Evolutionary conservation across 1,140 invertebrate species (phyloP).

Genomic region (Teleopsis dalmanni): DNA sequence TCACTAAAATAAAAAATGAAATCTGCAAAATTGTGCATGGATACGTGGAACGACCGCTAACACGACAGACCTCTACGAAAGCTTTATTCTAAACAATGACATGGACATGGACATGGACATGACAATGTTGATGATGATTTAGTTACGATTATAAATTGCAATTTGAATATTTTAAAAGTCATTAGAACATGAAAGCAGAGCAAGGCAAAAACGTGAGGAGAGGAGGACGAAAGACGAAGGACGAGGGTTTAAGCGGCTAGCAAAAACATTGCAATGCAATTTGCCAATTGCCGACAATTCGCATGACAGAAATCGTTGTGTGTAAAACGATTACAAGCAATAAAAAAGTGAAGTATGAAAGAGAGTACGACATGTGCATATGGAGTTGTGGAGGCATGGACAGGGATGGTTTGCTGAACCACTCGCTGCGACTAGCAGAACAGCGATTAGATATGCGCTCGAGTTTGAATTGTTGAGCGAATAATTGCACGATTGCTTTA

Average conservation of each 20-base stretch:
- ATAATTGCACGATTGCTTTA: conserved; percentile 8
- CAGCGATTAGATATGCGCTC: conserved; percentile 8
- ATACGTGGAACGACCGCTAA: too few species aligned
- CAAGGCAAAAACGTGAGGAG: background rate
- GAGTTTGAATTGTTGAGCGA: conserved; percentile 1
- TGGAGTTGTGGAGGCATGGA: background rate
- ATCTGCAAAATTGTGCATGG: too few species aligned
- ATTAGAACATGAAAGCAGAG: too few species aligned
- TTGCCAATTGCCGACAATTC: conserved; percentile 1
- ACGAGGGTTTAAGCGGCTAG: too few species aligned
- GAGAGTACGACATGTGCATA: background rate
- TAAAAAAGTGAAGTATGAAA: conserved; percentile 3
- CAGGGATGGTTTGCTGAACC: conserved; percentile 3
- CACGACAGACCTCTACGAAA: too few species aligned
- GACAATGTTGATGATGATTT: too few species aligned
- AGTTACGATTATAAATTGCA: too few species aligned
- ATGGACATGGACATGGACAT: too few species aligned
- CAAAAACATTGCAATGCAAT: conserved; percentile 14
- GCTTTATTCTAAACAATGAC: too few species aligned
- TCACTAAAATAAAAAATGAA: too few species aligned
- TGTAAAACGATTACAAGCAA: background rate
- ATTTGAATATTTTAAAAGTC: too few species aligned
- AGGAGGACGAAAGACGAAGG: too few species aligned
- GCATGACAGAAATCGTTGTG: conserved; percentile 5
- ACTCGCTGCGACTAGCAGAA: background rate